Percentiles rank a stretch among this genome's conserved stretches.
Evolutionary conservation across 2,888 invertebrate species (phyloP).

Genomic region (Tupiocoris notatus): DNA sequence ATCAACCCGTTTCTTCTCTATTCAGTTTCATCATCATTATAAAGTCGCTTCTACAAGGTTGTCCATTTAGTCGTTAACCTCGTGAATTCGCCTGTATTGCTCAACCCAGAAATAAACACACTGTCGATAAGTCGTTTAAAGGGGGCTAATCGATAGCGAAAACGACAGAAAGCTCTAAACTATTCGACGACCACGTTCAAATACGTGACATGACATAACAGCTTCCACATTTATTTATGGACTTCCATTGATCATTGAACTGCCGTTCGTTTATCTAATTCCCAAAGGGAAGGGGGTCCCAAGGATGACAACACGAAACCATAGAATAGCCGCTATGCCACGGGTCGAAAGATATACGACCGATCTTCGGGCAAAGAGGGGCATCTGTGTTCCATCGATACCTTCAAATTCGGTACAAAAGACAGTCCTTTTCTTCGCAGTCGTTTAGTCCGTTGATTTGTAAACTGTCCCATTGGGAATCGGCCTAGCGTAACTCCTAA

Average conservation of each 20-base stretch:
- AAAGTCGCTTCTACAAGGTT: no score
- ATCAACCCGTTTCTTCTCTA: no score
- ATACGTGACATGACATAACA: neutral
- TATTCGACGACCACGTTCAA: no score
- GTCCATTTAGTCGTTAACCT: no score
- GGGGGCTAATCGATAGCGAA: no score
- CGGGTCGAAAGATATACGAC: neutral
- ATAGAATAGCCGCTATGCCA: neutral
- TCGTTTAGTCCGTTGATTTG: constrained; percentile 43
- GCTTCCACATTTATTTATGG: neutral
- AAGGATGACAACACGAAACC: neutral
- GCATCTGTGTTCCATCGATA: neutral
- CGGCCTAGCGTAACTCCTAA: constrained; percentile 28
- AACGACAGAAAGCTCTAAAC: no score
- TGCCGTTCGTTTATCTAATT: neutral
- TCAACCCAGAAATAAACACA: no score
- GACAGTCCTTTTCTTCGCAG: constrained; percentile 9
- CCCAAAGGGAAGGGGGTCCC: neutral
- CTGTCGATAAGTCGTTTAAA: no score
- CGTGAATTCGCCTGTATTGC: no score
- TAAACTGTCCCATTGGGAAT: constrained; percentile 34
- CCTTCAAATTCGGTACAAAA: constrained; percentile 6
- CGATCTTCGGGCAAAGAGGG: neutral
- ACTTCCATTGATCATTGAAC: neutral
- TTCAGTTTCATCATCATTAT: no score